Percentiles rank a stretch among this genome's conserved stretches.
Conservation (phyloP, 1,140 invertebrate genomes). For the Calliphora vicina region DNA sequence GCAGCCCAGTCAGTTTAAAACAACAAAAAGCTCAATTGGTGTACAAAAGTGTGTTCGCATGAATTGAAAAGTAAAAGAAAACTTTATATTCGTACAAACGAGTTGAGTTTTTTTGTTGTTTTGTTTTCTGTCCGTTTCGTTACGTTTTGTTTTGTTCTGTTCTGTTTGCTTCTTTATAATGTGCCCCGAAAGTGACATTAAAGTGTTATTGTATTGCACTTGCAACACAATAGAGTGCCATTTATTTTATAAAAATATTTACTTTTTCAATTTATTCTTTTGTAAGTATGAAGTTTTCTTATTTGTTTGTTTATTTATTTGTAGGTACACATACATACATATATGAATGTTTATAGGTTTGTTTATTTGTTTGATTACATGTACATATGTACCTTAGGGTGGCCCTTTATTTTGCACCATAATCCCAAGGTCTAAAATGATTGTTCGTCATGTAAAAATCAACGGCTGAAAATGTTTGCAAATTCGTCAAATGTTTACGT, state of each 20-base stretch:
- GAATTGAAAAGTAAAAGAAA: neutral
- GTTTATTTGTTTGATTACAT: neutral
- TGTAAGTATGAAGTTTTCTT: neutral
- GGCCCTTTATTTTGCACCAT: too few species aligned
- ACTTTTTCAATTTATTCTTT: conserved; percentile 7
- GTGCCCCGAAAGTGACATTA: conserved; percentile 19
- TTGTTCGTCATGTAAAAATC: too few species aligned
- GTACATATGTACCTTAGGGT: too few species aligned
- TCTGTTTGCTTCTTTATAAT: neutral
- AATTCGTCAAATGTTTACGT: too few species aligned
- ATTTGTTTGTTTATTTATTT: neutral
- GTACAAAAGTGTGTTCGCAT: neutral
- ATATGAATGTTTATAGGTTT: neutral
- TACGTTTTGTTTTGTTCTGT: neutral
- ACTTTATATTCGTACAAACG: neutral
- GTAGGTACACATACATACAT: neutral
- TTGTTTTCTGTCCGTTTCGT: neutral
- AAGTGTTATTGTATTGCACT: neutral
- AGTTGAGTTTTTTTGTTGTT: neutral
- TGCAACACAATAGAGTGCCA: conserved; percentile 5
- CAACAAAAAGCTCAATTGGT: neutral
- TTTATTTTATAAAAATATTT: conserved; percentile 15
- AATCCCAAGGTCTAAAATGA: too few species aligned
- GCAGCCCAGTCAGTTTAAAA: neutral
- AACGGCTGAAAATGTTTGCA: too few species aligned